Evolutionary conservation across 2,797 vertebrate genomes (phyloP).

Genomic region (Leptodactylus fallax): DNA sequence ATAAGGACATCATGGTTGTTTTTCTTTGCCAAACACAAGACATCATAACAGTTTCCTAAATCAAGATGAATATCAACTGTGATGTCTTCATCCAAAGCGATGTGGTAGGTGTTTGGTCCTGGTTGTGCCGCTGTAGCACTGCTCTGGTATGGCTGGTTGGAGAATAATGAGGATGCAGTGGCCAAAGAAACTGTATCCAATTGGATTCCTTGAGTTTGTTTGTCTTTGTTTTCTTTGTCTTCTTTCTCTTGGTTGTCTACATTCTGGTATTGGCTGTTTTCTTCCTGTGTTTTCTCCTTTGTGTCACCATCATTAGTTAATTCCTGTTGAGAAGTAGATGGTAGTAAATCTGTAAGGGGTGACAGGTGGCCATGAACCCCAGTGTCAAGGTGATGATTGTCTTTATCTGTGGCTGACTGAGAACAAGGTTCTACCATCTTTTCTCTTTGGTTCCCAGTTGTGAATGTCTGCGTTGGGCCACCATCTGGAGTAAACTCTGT

Average conservation of each 20-base stretch:
- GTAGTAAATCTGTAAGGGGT: background rate
- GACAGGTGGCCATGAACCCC: background rate
- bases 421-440: conserved; percentile 87
- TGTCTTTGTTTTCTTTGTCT: background rate
- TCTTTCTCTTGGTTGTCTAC: background rate
- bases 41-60: conserved; percentile 89
- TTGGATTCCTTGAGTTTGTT: background rate
- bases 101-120: conserved; percentile 70
- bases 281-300: background rate
- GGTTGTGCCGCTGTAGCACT: conserved; percentile 64
- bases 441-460: conserved; percentile 70
- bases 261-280: background rate
- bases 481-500: conserved; percentile 68
- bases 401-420: conserved; percentile 70
- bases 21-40: conserved; percentile 83
- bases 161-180: background rate
- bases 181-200: background rate
- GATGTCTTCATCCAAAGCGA: conserved; percentile 63
- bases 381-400: background rate
- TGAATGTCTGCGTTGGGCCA: accelerated
- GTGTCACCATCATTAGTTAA: background rate
- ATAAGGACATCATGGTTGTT: conserved; percentile 74
- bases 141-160: background rate
- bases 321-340: background rate
- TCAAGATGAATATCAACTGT: conserved; percentile 78